Evolutionary conservation across 2,888 invertebrate genomes (phyloP).

Genomic region (Cosmopolites sordidus): DNA sequence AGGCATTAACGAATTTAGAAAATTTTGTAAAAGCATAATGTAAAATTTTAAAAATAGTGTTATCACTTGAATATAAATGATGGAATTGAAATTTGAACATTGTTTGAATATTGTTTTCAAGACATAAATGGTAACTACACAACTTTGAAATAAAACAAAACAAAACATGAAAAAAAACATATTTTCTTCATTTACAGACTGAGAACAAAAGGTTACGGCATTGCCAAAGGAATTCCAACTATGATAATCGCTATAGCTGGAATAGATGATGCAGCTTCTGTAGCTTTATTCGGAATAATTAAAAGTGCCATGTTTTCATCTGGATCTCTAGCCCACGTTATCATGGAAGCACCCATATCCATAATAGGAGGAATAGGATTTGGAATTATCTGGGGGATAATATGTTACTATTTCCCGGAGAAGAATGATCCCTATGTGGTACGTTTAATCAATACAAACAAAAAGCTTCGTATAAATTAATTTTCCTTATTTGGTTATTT

Average conservation of each 20-base stretch:
- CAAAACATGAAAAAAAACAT: too few species aligned
- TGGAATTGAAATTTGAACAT: too few species aligned
- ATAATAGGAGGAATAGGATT: slow-evolving; percentile 70
- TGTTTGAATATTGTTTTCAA: too few species aligned
- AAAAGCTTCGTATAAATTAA: too few species aligned
- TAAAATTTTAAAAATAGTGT: too few species aligned
- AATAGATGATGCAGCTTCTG: slow-evolving; percentile 92
- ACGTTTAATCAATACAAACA: too few species aligned
- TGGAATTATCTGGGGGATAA: slow-evolving; percentile 75
- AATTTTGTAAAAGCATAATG: too few species aligned
- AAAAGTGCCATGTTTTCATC: slow-evolving; percentile 82
- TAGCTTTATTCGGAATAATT: slow-evolving; percentile 87
- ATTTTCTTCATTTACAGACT: slow-evolving; percentile 52
- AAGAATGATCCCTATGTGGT: slow-evolving; percentile 71
- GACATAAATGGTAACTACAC: too few species aligned
- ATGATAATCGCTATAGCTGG: slow-evolving; percentile 92
- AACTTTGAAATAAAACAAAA: too few species aligned
- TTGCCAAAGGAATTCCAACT: slow-evolving; percentile 93
- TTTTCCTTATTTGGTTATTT: not conserved
- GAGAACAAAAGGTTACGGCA: slow-evolving; percentile 82
- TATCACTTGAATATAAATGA: too few species aligned
- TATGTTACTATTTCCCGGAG: slow-evolving; percentile 80
- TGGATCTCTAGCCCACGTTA: slow-evolving; percentile 65
- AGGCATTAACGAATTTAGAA: too few species aligned
- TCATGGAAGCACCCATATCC: slow-evolving; percentile 73